Evolutionary conservation across 1,140 invertebrate genomes (phyloP).

Genomic region (Mya arenaria): DNA sequence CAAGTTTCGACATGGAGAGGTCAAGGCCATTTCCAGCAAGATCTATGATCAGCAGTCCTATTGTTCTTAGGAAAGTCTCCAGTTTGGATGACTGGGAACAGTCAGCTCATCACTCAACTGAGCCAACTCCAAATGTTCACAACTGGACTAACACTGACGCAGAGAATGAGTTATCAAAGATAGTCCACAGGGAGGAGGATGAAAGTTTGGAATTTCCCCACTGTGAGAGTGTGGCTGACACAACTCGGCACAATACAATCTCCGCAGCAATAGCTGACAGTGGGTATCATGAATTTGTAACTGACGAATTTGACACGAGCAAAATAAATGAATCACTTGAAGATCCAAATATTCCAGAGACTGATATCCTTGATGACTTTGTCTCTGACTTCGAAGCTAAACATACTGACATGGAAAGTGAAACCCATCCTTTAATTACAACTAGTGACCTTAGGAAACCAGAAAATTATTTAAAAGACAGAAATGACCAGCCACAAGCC

Average conservation of each 20-base stretch:
- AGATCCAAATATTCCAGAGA: constrained; percentile 32
- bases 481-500: too few species aligned
- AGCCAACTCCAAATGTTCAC: not conserved
- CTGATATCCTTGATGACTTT: constrained; percentile 27
- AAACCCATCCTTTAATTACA: not conserved
- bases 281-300: not conserved
- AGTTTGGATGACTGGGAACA: not conserved
- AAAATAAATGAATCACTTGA: constrained; percentile 30
- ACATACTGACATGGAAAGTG: not conserved
- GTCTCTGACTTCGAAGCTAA: not conserved
- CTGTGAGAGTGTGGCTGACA: constrained; percentile 17
- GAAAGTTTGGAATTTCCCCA: not conserved
- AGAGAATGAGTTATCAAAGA: not conserved
- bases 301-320: constrained; percentile 25
- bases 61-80: constrained; percentile 6
- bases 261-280: not conserved
- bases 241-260: not conserved
- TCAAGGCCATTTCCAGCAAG: constrained; percentile 45
- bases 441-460: too few species aligned
- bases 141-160: not conserved
- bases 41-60: constrained; percentile 33
- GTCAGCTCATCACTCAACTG: not conserved
- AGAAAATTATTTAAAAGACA: too few species aligned
- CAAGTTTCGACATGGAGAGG: constrained; percentile 51
- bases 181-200: constrained; percentile 5